Conservation (phyloP, 2,888 invertebrate species). For the Periphyllus acericola region DNA sequence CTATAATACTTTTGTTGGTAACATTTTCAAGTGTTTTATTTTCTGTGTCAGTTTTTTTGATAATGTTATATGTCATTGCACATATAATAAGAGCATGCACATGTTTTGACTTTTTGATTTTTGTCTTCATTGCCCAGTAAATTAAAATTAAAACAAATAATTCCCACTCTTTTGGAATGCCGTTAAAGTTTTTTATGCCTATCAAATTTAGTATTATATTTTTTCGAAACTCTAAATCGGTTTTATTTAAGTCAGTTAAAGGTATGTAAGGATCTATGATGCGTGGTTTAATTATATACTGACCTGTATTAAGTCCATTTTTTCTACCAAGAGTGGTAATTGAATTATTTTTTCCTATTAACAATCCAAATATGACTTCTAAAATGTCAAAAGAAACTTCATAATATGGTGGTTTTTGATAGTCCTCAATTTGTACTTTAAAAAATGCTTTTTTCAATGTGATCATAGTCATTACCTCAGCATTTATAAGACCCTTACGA, state of each 20-base stretch:
- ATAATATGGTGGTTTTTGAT: conserved; percentile 23
- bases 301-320: conserved; percentile 39
- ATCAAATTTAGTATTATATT: conserved; percentile 63
- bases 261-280: conserved; percentile 24
- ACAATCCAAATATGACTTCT: conserved; percentile 34
- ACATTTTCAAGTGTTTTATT: background rate
- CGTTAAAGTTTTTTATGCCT: conserved; percentile 66
- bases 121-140: conserved; percentile 71
- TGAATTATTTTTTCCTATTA: conserved; percentile 22
- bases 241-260: conserved; percentile 40
- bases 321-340: conserved; percentile 33
- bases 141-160: conserved; percentile 72
- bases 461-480: conserved; percentile 34
- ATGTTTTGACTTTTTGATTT: conserved; percentile 67
- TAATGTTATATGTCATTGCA: conserved; percentile 71
- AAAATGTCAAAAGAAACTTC: conserved; percentile 17
- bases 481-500: conserved; percentile 32
- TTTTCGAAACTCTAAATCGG: conserved; percentile 41
- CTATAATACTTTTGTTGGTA: background rate
- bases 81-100: conserved; percentile 72
- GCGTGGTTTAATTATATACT: conserved; percentile 26
- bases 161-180: conserved; percentile 72
- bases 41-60: conserved; percentile 67
- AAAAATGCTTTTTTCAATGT: conserved; percentile 53
- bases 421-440: conserved; percentile 37